These are phyloP conservation scores for Ceratosolen solmsi DNA, from an alignment of 1,140 invertebrate species.

Conservation along the genomic window DNA sequence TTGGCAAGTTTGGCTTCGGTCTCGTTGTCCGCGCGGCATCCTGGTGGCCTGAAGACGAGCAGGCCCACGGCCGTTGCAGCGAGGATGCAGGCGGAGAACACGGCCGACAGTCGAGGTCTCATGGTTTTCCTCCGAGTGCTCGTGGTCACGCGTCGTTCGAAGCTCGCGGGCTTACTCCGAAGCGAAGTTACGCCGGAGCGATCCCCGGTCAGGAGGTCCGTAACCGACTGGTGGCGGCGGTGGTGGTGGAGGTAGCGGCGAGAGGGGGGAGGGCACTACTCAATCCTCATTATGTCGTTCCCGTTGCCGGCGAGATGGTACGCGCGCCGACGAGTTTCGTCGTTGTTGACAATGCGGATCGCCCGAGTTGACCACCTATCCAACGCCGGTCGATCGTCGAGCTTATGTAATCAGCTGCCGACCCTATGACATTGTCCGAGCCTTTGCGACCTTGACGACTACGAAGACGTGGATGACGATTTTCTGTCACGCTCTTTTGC, in stretches of 20 bases:
- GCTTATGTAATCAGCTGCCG: no score
- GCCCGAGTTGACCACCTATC: not conserved
- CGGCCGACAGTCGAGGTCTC: no score
- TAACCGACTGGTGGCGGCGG: not conserved
- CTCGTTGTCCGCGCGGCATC: constrained; percentile 22
- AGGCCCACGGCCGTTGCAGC: not conserved
- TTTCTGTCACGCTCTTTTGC: no score
- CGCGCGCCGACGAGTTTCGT: no score
- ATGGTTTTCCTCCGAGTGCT: not conserved
- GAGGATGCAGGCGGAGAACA: not conserved
- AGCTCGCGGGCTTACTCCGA: not conserved
- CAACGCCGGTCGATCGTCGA: no score
- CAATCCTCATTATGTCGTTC: not conserved
- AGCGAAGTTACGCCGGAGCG: not conserved
- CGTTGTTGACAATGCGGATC: not conserved
- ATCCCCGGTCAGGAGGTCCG: not conserved
- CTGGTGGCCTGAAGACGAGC: not conserved
- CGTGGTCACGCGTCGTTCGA: not conserved
- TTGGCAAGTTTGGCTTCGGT: constrained; percentile 66
- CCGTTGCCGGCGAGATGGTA: not conserved
- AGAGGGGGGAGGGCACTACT: not conserved
- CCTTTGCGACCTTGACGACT: no score
- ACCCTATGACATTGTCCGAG: no score
- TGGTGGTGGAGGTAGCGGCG: constrained; percentile 9
- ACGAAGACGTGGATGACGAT: no score